Percentiles rank a stretch among this genome's conserved stretches.
phyloP scores from a whole-genome alignment of 1,140 invertebrate species.

The Cylas formicarius region DNA sequence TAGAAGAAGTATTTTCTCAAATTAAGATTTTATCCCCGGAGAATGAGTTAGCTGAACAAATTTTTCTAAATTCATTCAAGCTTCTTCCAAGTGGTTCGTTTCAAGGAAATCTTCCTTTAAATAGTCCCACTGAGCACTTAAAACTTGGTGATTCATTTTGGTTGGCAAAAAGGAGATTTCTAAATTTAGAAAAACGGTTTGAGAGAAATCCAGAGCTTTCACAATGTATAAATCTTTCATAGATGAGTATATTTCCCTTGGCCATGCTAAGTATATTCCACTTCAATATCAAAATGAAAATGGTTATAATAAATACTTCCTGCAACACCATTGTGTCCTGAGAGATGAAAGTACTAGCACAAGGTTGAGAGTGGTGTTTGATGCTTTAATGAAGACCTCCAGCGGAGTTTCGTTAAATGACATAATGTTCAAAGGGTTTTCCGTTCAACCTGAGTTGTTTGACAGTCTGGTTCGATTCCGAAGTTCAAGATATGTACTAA shows the following conservation, averaged over 20 bases:
- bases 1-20: slow-evolving; percentile 7
- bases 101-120: slow-evolving; percentile 8
- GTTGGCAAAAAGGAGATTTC: slow-evolving; percentile 5
- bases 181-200: slow-evolving; percentile 7
- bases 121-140: background rate
- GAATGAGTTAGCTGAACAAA: slow-evolving; percentile 8
- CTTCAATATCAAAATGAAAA: slow-evolving; percentile 1
- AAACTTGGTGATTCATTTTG: slow-evolving; percentile 6
- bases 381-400: slow-evolving; percentile 32
- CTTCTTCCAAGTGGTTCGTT: slow-evolving; percentile 3
- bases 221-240: slow-evolving; percentile 29
- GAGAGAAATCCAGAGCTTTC: background rate
- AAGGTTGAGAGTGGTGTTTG: slow-evolving; percentile 36
- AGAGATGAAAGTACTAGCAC: slow-evolving; percentile 30
- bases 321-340: slow-evolving; percentile 31
- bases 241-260: slow-evolving; percentile 26
- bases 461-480: slow-evolving; percentile 11
- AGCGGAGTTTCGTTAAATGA: slow-evolving; percentile 34
- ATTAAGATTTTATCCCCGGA: slow-evolving; percentile 1
- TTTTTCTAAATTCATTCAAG: slow-evolving; percentile 2
- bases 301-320: slow-evolving; percentile 17
- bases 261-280: slow-evolving; percentile 27
- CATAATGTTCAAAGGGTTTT: slow-evolving; percentile 23
- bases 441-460: slow-evolving; percentile 14
- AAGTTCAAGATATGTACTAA: slow-evolving; percentile 6